phyloP scores from a whole-genome alignment of 2,888 invertebrate genomes.

The Drosophila flavopinicola region DNA sequence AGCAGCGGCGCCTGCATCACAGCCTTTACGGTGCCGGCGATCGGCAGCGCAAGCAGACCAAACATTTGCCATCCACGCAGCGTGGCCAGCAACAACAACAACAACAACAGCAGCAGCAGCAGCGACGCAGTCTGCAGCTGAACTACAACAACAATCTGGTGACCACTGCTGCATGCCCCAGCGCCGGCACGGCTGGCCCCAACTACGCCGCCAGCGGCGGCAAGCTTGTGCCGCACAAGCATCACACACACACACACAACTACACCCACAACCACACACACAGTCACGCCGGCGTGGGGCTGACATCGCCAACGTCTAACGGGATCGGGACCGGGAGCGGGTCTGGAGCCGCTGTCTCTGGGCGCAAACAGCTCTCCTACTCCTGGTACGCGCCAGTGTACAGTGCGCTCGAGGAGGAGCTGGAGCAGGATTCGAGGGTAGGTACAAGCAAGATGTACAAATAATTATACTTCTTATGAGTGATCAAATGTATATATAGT shows the following conservation, averaged over 20 bases:
- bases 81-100: slow-evolving; percentile 38
- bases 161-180: slow-evolving; percentile 68
- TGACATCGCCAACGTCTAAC: slow-evolving; percentile 51
- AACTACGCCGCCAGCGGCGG: slow-evolving; percentile 51
- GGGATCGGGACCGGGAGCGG: slow-evolving; percentile 71
- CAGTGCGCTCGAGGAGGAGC: slow-evolving; percentile 84
- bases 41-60: slow-evolving; percentile 57
- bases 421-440: slow-evolving; percentile 84
- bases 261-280: slow-evolving; percentile 30
- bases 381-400: slow-evolving; percentile 85
- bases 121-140: slow-evolving; percentile 82
- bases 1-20: slow-evolving; percentile 65
- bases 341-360: slow-evolving; percentile 77
- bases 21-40: slow-evolving; percentile 65
- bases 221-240: slow-evolving; percentile 74
- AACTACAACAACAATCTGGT: slow-evolving; percentile 82
- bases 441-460: slow-evolving; percentile 13
- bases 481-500: no score
- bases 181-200: slow-evolving; percentile 48
- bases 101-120: slow-evolving; percentile 50
- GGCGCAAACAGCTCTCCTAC: slow-evolving; percentile 84
- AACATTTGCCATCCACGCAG: slow-evolving; percentile 64
- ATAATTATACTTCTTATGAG: no score
- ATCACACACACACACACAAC: slow-evolving; percentile 34
- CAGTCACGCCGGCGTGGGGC: slow-evolving; percentile 38